phyloP scores from a whole-genome alignment of 2,797 vertebrate genomes.

The Siniperca scherzeri region DNA sequence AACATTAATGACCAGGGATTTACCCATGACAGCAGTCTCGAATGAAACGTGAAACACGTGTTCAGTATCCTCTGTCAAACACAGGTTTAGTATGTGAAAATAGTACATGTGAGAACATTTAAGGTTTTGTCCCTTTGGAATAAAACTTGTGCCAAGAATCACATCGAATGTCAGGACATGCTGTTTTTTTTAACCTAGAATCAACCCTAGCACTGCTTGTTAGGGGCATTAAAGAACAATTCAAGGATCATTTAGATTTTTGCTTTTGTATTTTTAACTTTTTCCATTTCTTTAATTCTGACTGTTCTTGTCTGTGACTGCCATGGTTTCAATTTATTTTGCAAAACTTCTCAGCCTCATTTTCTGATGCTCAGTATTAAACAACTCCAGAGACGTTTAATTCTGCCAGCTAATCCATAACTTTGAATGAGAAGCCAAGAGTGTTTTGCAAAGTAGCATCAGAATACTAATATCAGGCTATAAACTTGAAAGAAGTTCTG shows the following conservation, averaged over 20 bases:
- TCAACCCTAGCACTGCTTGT: neutral
- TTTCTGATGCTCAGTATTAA: slow-evolving; percentile 25
- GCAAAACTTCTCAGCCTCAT: slow-evolving; percentile 28
- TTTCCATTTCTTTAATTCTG: neutral
- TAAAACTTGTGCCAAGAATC: neutral
- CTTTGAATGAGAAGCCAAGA: slow-evolving; percentile 40
- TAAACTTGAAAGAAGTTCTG: slow-evolving; percentile 41
- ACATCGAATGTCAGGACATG: neutral
- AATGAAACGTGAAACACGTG: neutral
- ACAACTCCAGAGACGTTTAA: slow-evolving; percentile 28
- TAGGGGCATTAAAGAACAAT: neutral
- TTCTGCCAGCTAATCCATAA: slow-evolving; percentile 34
- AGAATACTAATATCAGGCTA: slow-evolving; percentile 54
- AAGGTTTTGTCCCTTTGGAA: slow-evolving; percentile 10
- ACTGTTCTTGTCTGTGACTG: neutral
- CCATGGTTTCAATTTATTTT: slow-evolving; percentile 10
- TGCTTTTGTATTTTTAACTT: neutral
- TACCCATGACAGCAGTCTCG: neutral
- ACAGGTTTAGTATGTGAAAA: neutral
- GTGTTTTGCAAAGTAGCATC: slow-evolving; percentile 32
- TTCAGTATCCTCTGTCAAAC: neutral
- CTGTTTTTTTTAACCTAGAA: neutral
- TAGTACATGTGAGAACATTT: neutral
- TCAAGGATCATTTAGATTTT: slow-evolving; percentile 14
- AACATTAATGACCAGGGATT: slow-evolving; percentile 9